Conservation (phyloP, 2,113 vertebrate species). For the Pterophyllum scalare region DNA sequence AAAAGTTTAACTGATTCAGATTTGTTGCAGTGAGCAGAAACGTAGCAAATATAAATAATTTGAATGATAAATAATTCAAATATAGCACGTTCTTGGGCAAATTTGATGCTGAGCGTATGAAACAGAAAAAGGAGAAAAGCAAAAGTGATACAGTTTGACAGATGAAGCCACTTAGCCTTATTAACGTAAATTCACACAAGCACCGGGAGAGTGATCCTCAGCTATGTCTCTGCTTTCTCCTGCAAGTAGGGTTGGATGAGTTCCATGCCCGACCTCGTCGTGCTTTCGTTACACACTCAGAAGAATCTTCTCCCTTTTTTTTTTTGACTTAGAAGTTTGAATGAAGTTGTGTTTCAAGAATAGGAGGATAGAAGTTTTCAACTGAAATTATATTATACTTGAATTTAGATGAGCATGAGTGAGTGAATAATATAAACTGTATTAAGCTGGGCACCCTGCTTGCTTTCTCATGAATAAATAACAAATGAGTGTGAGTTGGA, state of each 20-base stretch:
- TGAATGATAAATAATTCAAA: background rate
- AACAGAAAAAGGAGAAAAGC: background rate
- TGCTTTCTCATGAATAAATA: constrained; percentile 77
- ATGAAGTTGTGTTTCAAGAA: constrained; percentile 38
- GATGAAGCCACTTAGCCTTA: background rate
- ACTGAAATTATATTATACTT: constrained; percentile 32
- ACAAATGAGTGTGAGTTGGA: constrained; percentile 63
- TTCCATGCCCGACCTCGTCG: constrained; percentile 13
- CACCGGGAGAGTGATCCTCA: background rate
- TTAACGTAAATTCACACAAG: background rate
- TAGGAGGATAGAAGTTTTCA: constrained; percentile 34
- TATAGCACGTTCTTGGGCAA: background rate
- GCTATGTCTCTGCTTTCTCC: background rate
- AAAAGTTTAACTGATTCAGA: background rate
- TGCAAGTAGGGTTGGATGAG: background rate
- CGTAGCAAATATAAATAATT: no score
- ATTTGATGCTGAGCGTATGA: background rate
- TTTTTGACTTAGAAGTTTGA: constrained; percentile 26
- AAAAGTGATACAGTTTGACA: background rate
- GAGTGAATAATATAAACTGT: constrained; percentile 54
- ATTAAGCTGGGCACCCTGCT: constrained; percentile 60
- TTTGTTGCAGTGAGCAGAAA: background rate
- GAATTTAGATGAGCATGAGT: constrained; percentile 50
- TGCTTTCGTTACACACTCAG: constrained; percentile 13
- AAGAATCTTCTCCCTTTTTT: constrained; percentile 16